phyloP scores from a whole-genome alignment of 1,140 invertebrate species.

The Heliothis subflexa region DNA sequence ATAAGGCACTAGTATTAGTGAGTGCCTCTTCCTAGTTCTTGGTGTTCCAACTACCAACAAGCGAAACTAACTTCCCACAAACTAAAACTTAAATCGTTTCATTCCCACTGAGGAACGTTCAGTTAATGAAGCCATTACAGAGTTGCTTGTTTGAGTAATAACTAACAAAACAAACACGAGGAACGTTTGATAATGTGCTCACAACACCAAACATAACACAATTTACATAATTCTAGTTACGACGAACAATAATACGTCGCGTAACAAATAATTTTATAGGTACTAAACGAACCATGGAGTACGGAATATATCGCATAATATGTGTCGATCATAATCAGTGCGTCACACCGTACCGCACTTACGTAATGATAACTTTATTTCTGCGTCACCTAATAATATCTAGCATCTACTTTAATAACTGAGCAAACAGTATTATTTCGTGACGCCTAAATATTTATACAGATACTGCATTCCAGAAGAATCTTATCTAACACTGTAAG shows the following conservation, averaged over 20 bases:
- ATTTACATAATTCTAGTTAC: constrained; percentile 18
- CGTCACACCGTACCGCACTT: constrained; percentile 1
- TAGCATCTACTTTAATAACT: constrained; percentile 22
- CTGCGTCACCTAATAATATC: constrained; percentile 15
- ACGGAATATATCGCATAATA: background rate
- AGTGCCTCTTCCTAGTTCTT: too few relatives aligned
- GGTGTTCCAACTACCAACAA: too few relatives aligned
- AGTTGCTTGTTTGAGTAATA: background rate
- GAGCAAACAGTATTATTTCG: constrained; percentile 3
- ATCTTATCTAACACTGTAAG: too few relatives aligned
- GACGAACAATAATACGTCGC: constrained; percentile 8
- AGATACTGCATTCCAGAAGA: too few relatives aligned
- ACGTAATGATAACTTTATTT: constrained; percentile 12
- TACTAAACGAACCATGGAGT: constrained; percentile 1
- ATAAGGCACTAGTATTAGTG: too few relatives aligned
- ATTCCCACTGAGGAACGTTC: background rate
- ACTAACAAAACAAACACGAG: constrained; percentile 22
- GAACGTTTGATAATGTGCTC: constrained; percentile 30
- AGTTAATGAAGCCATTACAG: background rate
- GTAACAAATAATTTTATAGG: constrained; percentile 14
- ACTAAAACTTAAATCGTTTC: too few relatives aligned
- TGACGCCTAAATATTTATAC: background rate
- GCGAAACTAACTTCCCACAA: too few relatives aligned
- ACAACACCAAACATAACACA: constrained; percentile 13
- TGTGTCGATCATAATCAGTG: constrained; percentile 25